Evolutionary conservation across 2,888 invertebrate genomes (phyloP).

Genomic region (Aproaerema taeniolella): DNA sequence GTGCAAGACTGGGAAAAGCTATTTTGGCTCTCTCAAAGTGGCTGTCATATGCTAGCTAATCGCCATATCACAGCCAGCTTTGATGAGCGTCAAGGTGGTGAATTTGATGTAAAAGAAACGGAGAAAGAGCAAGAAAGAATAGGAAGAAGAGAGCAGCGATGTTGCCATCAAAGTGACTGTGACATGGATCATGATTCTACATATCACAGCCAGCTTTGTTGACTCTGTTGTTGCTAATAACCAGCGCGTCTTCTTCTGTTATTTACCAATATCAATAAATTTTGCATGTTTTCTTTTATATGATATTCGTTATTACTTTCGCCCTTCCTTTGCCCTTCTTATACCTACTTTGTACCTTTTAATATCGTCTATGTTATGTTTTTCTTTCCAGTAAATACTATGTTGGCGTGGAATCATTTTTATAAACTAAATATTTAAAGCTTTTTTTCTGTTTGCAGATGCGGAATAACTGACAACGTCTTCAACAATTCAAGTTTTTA

Average conservation of each 20-base stretch:
- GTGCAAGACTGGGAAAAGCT: slow-evolving; percentile 8
- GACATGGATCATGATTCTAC: slow-evolving; percentile 82
- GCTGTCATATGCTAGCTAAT: slow-evolving; percentile 87
- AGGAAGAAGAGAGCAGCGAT: slow-evolving; percentile 17
- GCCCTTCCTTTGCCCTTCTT: too few species aligned
- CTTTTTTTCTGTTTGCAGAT: too few species aligned
- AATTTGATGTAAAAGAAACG: background rate
- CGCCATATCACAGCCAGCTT: slow-evolving; percentile 98
- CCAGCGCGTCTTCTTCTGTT: slow-evolving; percentile 1
- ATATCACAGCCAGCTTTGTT: slow-evolving; percentile 97
- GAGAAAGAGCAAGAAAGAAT: background rate
- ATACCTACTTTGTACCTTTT: background rate
- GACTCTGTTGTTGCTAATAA: slow-evolving; percentile 29
- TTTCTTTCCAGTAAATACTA: too few species aligned
- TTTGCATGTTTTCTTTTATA: background rate
- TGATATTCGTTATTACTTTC: too few species aligned
- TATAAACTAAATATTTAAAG: too few species aligned
- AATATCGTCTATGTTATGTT: too few species aligned
- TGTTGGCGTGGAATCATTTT: too few species aligned
- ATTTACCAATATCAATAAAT: background rate
- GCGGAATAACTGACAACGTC: too few species aligned
- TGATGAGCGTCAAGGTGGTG: slow-evolving; percentile 86
- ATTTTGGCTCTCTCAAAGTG: slow-evolving; percentile 90
- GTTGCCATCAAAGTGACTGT: slow-evolving; percentile 91
- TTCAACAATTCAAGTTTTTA: too few species aligned